Evolutionary conservation across 1,140 invertebrate genomes (phyloP), one percentile per base, ranked within the genome.

Genomic region (Daktulosphaira vitifoliae): DNA sequence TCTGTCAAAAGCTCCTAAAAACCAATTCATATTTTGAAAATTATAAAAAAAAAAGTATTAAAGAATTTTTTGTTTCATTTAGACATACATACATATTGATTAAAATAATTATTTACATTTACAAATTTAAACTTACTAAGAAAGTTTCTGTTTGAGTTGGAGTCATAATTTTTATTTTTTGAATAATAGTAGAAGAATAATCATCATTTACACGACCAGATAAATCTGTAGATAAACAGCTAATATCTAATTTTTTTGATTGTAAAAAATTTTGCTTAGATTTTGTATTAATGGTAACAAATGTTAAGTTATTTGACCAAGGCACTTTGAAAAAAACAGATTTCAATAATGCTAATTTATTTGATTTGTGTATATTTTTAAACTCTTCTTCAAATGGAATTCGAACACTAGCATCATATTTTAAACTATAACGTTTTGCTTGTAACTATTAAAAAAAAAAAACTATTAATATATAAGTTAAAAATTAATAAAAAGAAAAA

Each of bases 1-100:
- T 76, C 75, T 71, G 68, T 69, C 20, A 77, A 73, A 38, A 71
- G 72, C 15, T 75, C 71, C 46, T 72, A 22, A 20, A 75, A 75
- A n/a, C n/a, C n/a, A n/a, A n/a, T n/a, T n/a, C n/a, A n/a, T n/a
- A n/a, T n/a, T 7, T 67, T 51, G 23, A 52, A 44, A 65, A 23
- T 15, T 38, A 65, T 29, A 23, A 50, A 38, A 52, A 6, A 0
- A 37, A 39, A 20, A 18, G 1, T 33, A 33, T 6, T 33, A 33
- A 33, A 11, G 5, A 33, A 33, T 6, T 33, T 6, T 33, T 33
- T 33, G 29, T n/a, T n/a, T n/a, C n/a, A n/a, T n/a, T n/a, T n/a
- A n/a, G n/a, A n/a, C n/a, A n/a, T n/a, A n/a, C n/a, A n/a, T n/a
- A n/a, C n/a, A n/a, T n/a, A 33, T 33, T 33, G 29, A 33, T 29